Percentiles rank a stretch among this genome's conserved stretches.
Evolutionary conservation across 2,797 vertebrate genomes (phyloP).

Genomic region (Syngnathus rostellatus): DNA sequence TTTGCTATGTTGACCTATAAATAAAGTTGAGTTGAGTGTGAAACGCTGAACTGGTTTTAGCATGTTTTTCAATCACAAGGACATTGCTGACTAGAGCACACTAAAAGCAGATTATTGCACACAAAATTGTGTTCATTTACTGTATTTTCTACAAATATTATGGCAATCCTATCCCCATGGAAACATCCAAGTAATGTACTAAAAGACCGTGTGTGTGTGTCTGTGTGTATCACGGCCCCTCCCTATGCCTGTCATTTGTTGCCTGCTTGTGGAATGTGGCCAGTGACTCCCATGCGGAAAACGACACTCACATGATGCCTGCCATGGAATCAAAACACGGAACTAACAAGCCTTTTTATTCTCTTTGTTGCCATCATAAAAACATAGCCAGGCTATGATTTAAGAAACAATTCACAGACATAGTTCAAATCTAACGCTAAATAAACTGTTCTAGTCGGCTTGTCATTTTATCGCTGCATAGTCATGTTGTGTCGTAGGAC

Average conservation of each 20-base stretch:
- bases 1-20: not conserved
- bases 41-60: not conserved
- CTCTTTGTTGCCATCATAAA: too few species aligned
- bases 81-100: not conserved
- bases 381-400: not conserved
- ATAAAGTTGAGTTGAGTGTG: too few species aligned
- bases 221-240: slow-evolving; percentile 12
- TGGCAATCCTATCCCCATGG: not conserved
- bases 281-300: slow-evolving; percentile 49
- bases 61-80: not conserved
- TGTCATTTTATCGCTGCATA: not conserved
- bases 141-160: not conserved
- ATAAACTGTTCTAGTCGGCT: not conserved
- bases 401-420: not conserved
- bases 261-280: slow-evolving; percentile 54
- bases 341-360: not conserved
- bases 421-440: not conserved
- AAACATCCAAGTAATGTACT: not conserved
- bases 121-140: not conserved
- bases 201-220: not conserved
- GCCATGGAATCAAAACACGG: slow-evolving; percentile 15
- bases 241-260: slow-evolving; percentile 28
- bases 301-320: slow-evolving; percentile 61
- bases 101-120: not conserved
- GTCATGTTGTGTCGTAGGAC: slow-evolving; percentile 53